Conservation (phyloP, 2,113 vertebrate species). For the Scytalopus superciliaris region DNA sequence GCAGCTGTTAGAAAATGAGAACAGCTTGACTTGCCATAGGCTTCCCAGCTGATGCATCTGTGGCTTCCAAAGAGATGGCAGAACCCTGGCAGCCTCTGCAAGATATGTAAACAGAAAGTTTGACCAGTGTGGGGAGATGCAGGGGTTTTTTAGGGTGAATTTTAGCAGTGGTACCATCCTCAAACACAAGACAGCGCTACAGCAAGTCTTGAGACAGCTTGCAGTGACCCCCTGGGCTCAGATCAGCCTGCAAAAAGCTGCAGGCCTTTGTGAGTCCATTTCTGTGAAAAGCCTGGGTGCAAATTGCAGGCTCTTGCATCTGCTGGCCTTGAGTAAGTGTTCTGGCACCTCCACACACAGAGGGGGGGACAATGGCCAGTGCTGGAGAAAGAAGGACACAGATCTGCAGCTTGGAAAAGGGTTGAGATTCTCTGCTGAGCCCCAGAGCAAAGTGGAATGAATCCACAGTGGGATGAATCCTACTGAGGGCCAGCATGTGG, state of each 20-base stretch:
- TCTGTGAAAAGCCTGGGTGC: neutral
- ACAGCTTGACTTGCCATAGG: neutral
- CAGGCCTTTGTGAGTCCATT: neutral
- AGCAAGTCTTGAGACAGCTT: neutral
- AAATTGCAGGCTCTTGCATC: neutral
- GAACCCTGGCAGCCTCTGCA: neutral
- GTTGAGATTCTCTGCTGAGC: neutral
- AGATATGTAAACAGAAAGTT: neutral
- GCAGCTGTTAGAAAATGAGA: neutral
- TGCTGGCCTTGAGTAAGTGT: neutral
- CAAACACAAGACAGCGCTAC: neutral
- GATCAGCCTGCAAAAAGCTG: neutral
- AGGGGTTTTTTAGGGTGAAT: neutral
- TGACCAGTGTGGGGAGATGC: neutral
- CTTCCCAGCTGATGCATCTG: neutral
- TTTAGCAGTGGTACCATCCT: neutral
- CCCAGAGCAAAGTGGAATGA: neutral
- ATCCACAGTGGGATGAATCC: neutral
- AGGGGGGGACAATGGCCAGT: neutral
- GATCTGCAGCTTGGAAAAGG: neutral
- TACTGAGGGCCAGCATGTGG: neutral
- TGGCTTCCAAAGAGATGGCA: neutral
- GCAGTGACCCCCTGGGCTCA: neutral
- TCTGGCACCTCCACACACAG: neutral
- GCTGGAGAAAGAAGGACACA: neutral